Evolutionary conservation across 2,113 vertebrate genomes (phyloP), one percentile per base, ranked within the genome.

Genomic region (Hylia prasina): DNA sequence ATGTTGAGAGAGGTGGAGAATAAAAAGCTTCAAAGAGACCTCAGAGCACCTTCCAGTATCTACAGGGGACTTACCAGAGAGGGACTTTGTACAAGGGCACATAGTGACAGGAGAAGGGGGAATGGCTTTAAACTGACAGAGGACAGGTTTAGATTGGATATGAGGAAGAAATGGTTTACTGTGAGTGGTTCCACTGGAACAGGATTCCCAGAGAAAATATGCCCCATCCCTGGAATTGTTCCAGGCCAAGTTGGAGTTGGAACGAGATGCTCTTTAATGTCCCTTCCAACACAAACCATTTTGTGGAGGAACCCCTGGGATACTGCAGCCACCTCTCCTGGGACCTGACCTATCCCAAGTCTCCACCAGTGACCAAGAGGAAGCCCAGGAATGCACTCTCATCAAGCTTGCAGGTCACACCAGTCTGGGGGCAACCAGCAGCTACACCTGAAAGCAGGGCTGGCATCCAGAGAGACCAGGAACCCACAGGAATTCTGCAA

Each of bases 241-340:
- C 75, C 50, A 53, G 31, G 35, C 7, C 31, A 54, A 25, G 39
- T 0, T 23, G 30, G 13, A 37, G n/a, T 4, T 0, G 0, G n/a
- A 80, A 79, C 0, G 0, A 53, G 25, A 35, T 12, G 5, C 10
- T 45, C 7, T 80, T 47, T 54, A 35, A 66, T 24, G 45, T 21
- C 22, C n/a, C 22, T 80, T 42, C 39, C n/a, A 73, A 42, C 39
- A 14, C 25, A 66, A 47, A 31, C 9, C 45, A 24, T 24, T 54
- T 53, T 66, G 8, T 8, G 18, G 31, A 4, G 12, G 16, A 76
- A 72, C 11, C 11, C 1, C 2, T n/a, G 37, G 45, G 28, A 60
- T 8, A 21, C 7, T 13, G 58, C 44, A 81, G 40, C 19, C 84
- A 18, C 8, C 66, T 12, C 12, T 35, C 57, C 76, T 35, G 53